Evolutionary conservation across 2,113 vertebrate genomes (phyloP).

Genomic region (Sarotherodon lohbergeri): DNA sequence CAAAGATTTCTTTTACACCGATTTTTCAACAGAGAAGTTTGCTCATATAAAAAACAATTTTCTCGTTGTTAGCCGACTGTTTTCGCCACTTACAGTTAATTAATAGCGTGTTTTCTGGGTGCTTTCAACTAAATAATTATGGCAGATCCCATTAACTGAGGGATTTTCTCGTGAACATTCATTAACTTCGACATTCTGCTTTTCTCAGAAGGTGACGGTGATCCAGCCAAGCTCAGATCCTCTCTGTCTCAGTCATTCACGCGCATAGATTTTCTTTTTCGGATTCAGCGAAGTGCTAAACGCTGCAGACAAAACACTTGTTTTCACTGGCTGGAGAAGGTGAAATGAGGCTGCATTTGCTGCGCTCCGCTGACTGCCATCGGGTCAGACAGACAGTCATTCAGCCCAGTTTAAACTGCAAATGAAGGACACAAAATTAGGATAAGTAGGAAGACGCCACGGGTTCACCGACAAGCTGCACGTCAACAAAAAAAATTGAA

Average conservation of each 20-base stretch:
- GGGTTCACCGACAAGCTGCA: neutral
- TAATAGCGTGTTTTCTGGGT: neutral
- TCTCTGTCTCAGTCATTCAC: neutral
- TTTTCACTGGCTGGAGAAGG: constrained; percentile 13
- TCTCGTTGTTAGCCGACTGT: neutral
- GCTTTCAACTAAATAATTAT: neutral
- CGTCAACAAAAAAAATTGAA: neutral
- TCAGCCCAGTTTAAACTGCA: neutral
- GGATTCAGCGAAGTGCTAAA: neutral
- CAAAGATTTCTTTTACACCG: neutral
- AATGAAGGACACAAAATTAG: neutral
- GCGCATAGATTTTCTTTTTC: neutral
- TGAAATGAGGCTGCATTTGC: constrained; percentile 23
- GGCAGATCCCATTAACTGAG: neutral
- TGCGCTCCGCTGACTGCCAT: neutral
- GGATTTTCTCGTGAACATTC: neutral
- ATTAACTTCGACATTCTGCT: neutral
- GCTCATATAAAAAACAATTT: neutral
- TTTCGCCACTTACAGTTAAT: neutral
- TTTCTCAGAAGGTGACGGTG: neutral
- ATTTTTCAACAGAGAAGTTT: neutral
- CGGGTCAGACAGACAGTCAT: neutral
- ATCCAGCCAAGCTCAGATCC: neutral
- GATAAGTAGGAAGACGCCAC: neutral
- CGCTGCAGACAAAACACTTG: neutral